phyloP scores from a whole-genome alignment of 2,797 vertebrate genomes.

The Xyrichtys novacula region DNA sequence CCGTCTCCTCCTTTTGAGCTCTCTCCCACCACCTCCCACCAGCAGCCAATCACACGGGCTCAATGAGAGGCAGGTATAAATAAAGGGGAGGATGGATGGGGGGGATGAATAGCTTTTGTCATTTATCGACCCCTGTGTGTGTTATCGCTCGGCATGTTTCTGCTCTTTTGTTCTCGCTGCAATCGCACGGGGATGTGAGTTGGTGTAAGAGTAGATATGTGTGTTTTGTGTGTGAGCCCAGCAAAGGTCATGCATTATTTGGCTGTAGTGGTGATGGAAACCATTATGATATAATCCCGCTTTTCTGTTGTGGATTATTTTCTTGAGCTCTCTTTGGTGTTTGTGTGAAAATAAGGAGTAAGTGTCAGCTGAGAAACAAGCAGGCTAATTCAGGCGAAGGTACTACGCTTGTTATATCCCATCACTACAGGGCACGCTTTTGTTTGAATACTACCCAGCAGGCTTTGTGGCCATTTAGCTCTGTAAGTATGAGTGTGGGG shows the following conservation, averaged over 20 bases:
- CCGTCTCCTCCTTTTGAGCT: too few relatives aligned
- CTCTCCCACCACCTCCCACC: constrained; percentile 16
- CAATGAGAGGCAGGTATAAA: constrained; percentile 61
- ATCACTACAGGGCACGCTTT: constrained; percentile 20
- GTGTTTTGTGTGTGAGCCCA: background rate
- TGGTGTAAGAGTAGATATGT: background rate
- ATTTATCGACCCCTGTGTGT: constrained; percentile 73
- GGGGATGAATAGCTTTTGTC: constrained; percentile 64
- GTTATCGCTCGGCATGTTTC: constrained; percentile 60
- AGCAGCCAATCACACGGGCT: constrained; percentile 66
- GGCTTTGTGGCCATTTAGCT: constrained; percentile 54
- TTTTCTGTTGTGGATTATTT: background rate
- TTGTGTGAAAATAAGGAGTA: too few relatives aligned
- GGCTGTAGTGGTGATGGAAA: constrained; percentile 2
- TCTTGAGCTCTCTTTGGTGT: background rate
- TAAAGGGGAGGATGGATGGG: constrained; percentile 67
- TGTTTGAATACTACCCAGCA: constrained; percentile 52
- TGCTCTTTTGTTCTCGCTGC: constrained; percentile 34
- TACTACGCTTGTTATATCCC: constrained; percentile 23
- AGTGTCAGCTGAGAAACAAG: constrained; percentile 46
- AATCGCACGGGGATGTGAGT: background rate
- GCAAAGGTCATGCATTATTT: constrained; percentile 68
- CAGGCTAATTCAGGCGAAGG: constrained; percentile 38
- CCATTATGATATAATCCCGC: constrained; percentile 6
- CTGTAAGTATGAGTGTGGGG: constrained; percentile 40